Evolutionary conservation across 2,888 invertebrate species (phyloP).

Genomic region (Standfussiana lucernea): DNA sequence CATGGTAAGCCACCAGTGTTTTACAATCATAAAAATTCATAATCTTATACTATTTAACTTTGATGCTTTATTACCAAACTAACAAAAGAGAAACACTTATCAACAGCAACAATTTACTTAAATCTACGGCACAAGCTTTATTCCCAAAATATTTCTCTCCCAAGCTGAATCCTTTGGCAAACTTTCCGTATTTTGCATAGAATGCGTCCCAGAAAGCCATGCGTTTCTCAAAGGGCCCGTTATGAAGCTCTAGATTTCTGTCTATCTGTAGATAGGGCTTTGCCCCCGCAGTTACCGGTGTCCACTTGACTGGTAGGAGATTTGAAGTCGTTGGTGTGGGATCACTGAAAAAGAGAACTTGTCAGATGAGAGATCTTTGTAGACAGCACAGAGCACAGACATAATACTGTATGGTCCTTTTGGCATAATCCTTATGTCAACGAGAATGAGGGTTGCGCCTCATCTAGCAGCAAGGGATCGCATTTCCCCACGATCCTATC

Average conservation of each 20-base stretch:
- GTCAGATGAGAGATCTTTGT: not conserved
- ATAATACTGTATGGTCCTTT: no score
- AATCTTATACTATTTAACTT: no score
- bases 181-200: slow-evolving; percentile 14
- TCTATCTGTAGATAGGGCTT: slow-evolving; percentile 30
- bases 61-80: no score
- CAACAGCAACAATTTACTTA: no score
- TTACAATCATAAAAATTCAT: no score
- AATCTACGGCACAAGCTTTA: not conserved
- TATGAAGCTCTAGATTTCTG: not conserved
- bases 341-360: slow-evolving; percentile 39
- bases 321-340: slow-evolving; percentile 38
- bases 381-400: no score
- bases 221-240: not conserved
- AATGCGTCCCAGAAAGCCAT: slow-evolving; percentile 48
- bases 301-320: slow-evolving; percentile 32
- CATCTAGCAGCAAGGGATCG: no score
- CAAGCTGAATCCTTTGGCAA: slow-evolving; percentile 22
- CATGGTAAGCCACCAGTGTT: no score
- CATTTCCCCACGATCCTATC: no score
- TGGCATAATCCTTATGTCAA: no score
- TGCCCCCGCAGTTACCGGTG: not conserved
- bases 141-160: slow-evolving; percentile 3
- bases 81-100: no score
- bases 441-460: no score